phyloP scores from a whole-genome alignment of 1,140 invertebrate species.

The Chlorops oryzae region DNA sequence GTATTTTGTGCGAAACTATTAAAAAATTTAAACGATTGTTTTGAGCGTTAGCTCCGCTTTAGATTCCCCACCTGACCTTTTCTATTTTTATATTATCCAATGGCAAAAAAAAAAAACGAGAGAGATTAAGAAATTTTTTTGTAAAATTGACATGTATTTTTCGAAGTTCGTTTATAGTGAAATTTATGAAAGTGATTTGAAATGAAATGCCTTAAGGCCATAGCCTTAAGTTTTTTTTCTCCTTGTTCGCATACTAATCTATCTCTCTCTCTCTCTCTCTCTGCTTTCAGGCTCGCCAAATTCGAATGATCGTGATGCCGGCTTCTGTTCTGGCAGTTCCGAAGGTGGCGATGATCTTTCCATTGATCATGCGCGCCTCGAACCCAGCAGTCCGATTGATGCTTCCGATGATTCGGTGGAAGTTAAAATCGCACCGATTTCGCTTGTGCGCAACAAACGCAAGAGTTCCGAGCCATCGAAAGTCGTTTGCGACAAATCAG shows the following conservation, averaged over 20 bases:
- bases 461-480: conserved; percentile 64
- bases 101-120: too few relatives aligned
- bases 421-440: conserved; percentile 58
- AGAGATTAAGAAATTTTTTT: too few relatives aligned
- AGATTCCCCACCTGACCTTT: too few relatives aligned
- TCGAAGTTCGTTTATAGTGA: too few relatives aligned
- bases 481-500: conserved; percentile 29
- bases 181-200: too few relatives aligned
- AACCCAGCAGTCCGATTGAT: conserved; percentile 46
- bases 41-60: too few relatives aligned
- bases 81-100: too few relatives aligned
- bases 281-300: conserved; percentile 42
- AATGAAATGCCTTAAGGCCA: too few relatives aligned
- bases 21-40: too few relatives aligned
- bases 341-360: conserved; percentile 54
- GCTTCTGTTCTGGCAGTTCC: conserved; percentile 61
- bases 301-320: conserved; percentile 57
- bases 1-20: too few relatives aligned
- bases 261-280: conserved; percentile 14
- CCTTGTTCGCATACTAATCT: conserved; percentile 4
- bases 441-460: conserved; percentile 59
- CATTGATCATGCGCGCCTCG: conserved; percentile 26
- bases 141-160: too few relatives aligned
- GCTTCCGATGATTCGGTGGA: conserved; percentile 71
- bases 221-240: too few relatives aligned